phyloP scores from a whole-genome alignment of 1,140 invertebrate genomes.

The Penaeus japonicus region DNA sequence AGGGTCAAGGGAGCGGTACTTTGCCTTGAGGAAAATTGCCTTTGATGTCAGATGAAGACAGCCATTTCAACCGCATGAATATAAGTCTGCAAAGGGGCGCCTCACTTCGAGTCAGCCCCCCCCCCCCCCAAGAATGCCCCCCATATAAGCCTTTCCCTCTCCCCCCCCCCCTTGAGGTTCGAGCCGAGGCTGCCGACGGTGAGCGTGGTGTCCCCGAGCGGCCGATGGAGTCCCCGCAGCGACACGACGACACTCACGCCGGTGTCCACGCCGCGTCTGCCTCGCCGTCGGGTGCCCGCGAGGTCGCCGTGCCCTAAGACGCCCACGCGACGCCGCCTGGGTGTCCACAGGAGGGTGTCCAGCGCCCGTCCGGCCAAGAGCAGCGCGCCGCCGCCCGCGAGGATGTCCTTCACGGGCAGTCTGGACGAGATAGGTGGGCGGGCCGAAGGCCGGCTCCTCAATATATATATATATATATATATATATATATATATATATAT shows the following conservation, averaged over 20 bases:
- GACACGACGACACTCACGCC: constrained; percentile 35
- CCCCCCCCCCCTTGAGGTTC: not conserved
- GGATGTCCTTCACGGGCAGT: not conserved
- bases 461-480: not conserved
- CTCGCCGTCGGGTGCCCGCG: constrained; percentile 20
- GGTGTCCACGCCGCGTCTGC: constrained; percentile 33
- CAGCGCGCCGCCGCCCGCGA: constrained; percentile 15
- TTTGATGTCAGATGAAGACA: too few species aligned
- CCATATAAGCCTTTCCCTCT: too few species aligned
- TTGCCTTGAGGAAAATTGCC: too few species aligned
- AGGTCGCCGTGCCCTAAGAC: not conserved
- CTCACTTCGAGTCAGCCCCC: too few species aligned
- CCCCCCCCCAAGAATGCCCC: too few species aligned
- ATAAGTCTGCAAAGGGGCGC: too few species aligned
- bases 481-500: not conserved
- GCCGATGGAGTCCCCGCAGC: constrained; percentile 30
- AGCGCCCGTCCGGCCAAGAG: constrained; percentile 28
- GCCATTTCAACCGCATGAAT: too few species aligned
- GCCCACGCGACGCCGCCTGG: not conserved
- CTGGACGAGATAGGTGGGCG: constrained; percentile 28
- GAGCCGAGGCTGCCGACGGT: constrained; percentile 15
- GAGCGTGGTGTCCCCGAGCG: not conserved
- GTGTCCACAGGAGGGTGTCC: not conserved
- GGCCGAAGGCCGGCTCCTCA: too few species aligned
- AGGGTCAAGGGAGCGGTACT: too few species aligned